Base-by-base conservation (phyloP, 1,140 invertebrate species). In the Pseudomyrmex gracilis region DNA sequence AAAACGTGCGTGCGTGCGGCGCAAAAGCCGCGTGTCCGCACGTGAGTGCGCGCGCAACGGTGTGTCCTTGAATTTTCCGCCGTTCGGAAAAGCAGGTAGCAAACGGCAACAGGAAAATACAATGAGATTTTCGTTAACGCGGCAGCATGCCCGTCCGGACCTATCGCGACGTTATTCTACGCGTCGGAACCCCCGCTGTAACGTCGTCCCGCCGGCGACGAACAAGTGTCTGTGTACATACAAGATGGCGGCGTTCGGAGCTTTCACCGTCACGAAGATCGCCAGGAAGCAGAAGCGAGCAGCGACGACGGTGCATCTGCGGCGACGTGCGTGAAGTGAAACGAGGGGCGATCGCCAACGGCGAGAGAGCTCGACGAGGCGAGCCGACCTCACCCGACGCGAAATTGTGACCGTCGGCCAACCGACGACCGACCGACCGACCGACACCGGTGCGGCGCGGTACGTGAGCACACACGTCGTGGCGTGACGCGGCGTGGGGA, bases 191-290 rank as follows among this genome's bases (percentile, higher is more conserved):
- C n/a, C 22, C 2, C 12, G 22, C 60, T 22, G 34, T 7, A 22
- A n/a, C 12, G 47, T 51, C 47, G 15, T 15, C 20, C 24, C 68
- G 34, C 47, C 82, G 73, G 22, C 64, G 15, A 45, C 43, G 82
- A 87, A 91, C 90, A 91, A 91, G 90, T 92, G 90, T 89, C 87
- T 90, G 91, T 92, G 74, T 91, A 92, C 91, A 77, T 91, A 91
- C 91, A 92, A 92, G 80, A 92, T 92, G 92, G 92, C 91, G 85
- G 80, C 85, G 89, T 84, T 90, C 87, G 90, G 90, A 84, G 86
- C 80, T 77, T 77, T 73, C 66, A 70, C 71, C 67, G 83, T 88
- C 80, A 74, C 73, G 70, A 78, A 82, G 61, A 78, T 85, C 67
- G 84, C 83, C 58, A 77, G 85, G 76, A 85, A 78, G 74, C 82